Percentiles rank a stretch among this genome's conserved stretches.
Conservation (phyloP, 53 echinoderm and acorn worm genomes). For the Holothuria leucospilota region DNA sequence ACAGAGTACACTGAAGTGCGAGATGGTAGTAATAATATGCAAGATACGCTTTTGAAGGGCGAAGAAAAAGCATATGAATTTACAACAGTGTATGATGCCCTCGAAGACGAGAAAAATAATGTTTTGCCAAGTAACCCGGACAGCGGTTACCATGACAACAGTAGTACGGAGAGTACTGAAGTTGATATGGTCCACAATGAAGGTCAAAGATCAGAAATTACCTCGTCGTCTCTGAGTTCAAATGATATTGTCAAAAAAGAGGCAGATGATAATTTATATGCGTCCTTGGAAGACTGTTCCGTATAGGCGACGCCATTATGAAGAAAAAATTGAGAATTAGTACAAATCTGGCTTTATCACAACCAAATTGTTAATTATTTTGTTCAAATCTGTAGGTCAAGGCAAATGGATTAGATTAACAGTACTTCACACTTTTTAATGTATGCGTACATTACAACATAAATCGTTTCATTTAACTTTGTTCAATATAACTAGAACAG, state of each 20-base stretch:
- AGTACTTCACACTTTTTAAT: too few relatives aligned
- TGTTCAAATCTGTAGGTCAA: not conserved
- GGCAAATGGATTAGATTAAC: too few relatives aligned
- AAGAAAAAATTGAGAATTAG: not conserved
- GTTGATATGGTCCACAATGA: not conserved
- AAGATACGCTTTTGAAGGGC: not conserved
- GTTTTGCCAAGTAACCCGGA: not conserved
- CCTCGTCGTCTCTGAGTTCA: not conserved
- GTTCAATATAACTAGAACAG: too few relatives aligned
- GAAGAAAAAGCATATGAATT: constrained; percentile 38
- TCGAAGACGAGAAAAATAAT: not conserved
- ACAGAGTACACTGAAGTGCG: constrained; percentile 27
- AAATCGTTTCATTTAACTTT: too few relatives aligned
- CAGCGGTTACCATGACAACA: constrained; percentile 43
- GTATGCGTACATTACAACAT: too few relatives aligned
- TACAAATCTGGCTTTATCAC: not conserved
- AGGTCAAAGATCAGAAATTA: constrained; percentile 21
- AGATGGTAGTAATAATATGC: not conserved
- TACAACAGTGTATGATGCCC: constrained; percentile 25
- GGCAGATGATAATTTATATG: constrained; percentile 26
- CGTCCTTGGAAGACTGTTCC: constrained; percentile 8
- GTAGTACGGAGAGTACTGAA: constrained; percentile 19
- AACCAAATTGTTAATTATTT: not conserved
- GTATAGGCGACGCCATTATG: not conserved
- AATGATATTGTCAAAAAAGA: not conserved